These are phyloP conservation scores for Phymastichus coffea DNA, from an alignment of 1,140 invertebrate species.

Conservation along the genomic window DNA sequence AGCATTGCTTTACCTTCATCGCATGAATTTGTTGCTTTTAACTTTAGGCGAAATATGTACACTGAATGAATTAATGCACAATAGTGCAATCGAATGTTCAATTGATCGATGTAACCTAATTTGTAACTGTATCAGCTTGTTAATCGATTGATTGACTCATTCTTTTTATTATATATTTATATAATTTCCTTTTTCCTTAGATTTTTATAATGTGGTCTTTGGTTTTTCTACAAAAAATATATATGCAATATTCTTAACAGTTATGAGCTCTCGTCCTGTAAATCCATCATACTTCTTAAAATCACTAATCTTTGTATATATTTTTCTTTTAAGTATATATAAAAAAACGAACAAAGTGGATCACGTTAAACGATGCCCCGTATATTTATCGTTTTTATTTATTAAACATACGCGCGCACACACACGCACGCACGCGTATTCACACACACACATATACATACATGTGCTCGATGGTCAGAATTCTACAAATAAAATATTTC, in stretches of 20 bases:
- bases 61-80: slow-evolving; percentile 11
- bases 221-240: slow-evolving; percentile 45
- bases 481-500: no score
- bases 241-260: slow-evolving; percentile 38
- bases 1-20: not conserved
- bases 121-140: slow-evolving; percentile 18
- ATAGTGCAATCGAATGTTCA: slow-evolving; percentile 14
- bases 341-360: not conserved
- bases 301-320: slow-evolving; percentile 31
- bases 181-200: slow-evolving; percentile 18
- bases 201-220: slow-evolving; percentile 39
- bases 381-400: not conserved
- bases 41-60: slow-evolving; percentile 20
- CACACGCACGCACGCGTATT: slow-evolving; percentile 21
- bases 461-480: no score
- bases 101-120: slow-evolving; percentile 19
- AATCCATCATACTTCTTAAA: slow-evolving; percentile 17
- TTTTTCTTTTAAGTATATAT: not conserved
- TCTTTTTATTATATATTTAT: slow-evolving; percentile 22
- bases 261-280: slow-evolving; percentile 14
- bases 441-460: slow-evolving; percentile 10
- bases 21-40: not conserved
- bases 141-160: slow-evolving; percentile 8
- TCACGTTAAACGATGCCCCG: not conserved
- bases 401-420: slow-evolving; percentile 26